Base-by-base conservation (phyloP, 1,140 invertebrate genomes). In the Heliconius hermathena region DNA sequence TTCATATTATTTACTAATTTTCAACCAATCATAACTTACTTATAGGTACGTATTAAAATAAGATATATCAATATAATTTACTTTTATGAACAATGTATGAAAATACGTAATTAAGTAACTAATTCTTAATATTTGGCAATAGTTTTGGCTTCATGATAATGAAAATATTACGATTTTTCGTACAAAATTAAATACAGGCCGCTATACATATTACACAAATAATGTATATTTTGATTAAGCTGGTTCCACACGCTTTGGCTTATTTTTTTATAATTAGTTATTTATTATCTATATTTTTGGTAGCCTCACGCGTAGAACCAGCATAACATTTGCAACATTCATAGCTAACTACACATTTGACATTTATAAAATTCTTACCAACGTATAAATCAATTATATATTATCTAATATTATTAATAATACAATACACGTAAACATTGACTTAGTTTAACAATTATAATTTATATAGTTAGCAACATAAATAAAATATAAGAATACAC, bases 51-150 rank as follows among this genome's bases (percentile, higher is more conserved):
- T 60, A 60, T 60, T 60, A 60, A 60, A 60, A 60, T 60, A 60
- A 60, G n/a, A 36, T 36, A 36, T 36, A 36, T 1, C 26, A 1
- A 26, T 36, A 36, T 36, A 6, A 11, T 60, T 60, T 8, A 20
- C 8, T n/a, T 66, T 66, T 29, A 66, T 60, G 60, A 29, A 66
- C 26, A 66, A 38, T 72, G 29, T 72, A 38, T 72, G 38, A 72
- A 72, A 72, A 72, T 72, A 41, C 3, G 38, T 72, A 38, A 72
- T 72, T 38, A 0, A 72, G 3, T 38, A 72, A 72, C 33, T 72
- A 72, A 72, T 38, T 73, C 46, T 54, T 83, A 84, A 81, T 85
- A 88, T 89, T 91, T 91, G 89, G 89, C 90, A 91, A 88, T 85
- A 41, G 79, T 83, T 90, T 90, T 90, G 90, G 89, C 89, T 84